Evolutionary conservation across 2,797 vertebrate species (phyloP).

Genomic region (Cyclopterus lumpus): DNA sequence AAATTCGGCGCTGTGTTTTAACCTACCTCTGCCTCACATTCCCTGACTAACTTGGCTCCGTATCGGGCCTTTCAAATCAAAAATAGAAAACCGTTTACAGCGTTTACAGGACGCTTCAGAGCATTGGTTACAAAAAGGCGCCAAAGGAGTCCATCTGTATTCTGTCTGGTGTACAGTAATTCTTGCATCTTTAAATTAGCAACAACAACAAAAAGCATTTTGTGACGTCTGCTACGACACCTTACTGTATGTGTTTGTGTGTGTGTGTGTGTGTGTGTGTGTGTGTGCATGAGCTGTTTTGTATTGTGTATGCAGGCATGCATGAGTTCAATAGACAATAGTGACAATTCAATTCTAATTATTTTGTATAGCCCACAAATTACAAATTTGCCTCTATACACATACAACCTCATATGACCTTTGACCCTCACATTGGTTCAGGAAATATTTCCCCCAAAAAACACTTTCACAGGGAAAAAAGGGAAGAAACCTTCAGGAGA

Average conservation of each 20-base stretch:
- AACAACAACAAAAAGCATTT: background rate
- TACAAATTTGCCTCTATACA: too few relatives aligned
- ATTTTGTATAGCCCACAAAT: too few relatives aligned
- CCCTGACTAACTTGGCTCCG: constrained; percentile 15
- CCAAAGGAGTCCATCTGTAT: constrained; percentile 4
- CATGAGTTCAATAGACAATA: constrained; percentile 54
- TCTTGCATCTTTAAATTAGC: constrained; percentile 17
- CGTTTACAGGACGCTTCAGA: constrained; percentile 9
- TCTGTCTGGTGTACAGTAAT: constrained; percentile 5
- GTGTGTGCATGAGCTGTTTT: background rate
- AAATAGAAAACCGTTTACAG: background rate
- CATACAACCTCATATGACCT: too few relatives aligned
- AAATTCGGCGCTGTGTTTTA: background rate
- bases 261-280: constrained; percentile 14
- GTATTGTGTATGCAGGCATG: background rate
- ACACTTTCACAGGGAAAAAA: too few relatives aligned
- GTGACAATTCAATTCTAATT: constrained; percentile 24
- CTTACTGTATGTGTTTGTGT: constrained; percentile 4
- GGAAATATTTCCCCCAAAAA: too few relatives aligned
- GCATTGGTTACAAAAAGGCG: constrained; percentile 17
- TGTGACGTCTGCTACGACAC: constrained; percentile 15
- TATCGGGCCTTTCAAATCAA: constrained; percentile 6
- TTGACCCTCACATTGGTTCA: too few relatives aligned
- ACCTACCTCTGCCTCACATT: background rate
- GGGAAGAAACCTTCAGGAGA: too few relatives aligned